Percentiles rank a stretch among this genome's conserved stretches.
Conservation (phyloP, 2,888 invertebrate species). For the Proisotoma minuta region DNA sequence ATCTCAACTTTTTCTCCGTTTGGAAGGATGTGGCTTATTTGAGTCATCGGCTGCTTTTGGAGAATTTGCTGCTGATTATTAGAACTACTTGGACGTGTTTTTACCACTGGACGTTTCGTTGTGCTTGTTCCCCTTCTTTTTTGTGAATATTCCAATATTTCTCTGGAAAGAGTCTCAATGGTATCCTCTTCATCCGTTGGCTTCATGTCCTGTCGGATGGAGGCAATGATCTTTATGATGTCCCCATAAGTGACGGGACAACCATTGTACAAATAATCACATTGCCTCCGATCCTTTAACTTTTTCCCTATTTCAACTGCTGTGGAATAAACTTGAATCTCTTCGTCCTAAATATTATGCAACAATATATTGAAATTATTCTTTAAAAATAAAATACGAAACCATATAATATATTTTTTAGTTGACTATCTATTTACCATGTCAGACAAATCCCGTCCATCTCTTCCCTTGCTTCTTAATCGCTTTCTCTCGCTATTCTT, state of each 20-base stretch:
- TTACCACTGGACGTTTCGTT: slow-evolving; percentile 11
- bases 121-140: not conserved
- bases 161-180: slow-evolving; percentile 24
- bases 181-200: slow-evolving; percentile 22
- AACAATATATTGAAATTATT: not conserved
- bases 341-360: slow-evolving; percentile 12
- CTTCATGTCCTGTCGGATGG: slow-evolving; percentile 24
- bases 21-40: slow-evolving; percentile 32
- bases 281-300: slow-evolving; percentile 30
- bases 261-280: slow-evolving; percentile 37
- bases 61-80: slow-evolving; percentile 17
- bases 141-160: slow-evolving; percentile 13
- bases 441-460: not conserved
- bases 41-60: slow-evolving; percentile 27
- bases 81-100: slow-evolving; percentile 10
- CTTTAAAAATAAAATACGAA: not conserved
- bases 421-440: not conserved
- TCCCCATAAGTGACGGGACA: slow-evolving; percentile 29
- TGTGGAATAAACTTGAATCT: slow-evolving; percentile 31
- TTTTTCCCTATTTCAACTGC: slow-evolving; percentile 35
- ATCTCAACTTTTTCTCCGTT: slow-evolving; percentile 40
- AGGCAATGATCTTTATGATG: slow-evolving; percentile 30
- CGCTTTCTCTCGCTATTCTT: not conserved
- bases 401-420: not conserved
- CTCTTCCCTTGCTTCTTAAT: not conserved